Percentiles rank a stretch among this genome's conserved stretches.
Evolutionary conservation across 2,113 vertebrate genomes (phyloP).

Genomic region (Cervus canadensis): DNA sequence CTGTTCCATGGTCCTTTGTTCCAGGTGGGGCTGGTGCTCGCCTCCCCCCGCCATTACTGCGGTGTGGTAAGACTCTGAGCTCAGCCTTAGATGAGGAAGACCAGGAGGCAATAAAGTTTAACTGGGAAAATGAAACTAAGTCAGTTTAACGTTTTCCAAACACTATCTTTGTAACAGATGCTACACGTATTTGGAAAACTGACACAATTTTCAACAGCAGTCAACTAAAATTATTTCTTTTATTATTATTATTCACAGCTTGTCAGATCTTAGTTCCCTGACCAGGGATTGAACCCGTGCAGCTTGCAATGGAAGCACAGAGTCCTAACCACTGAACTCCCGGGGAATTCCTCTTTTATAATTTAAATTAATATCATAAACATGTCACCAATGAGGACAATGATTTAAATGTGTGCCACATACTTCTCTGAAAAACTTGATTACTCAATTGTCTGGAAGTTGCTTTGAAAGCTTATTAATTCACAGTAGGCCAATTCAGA

Average conservation of each 20-base stretch:
- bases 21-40: too few relatives aligned
- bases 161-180: neutral
- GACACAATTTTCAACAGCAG: neutral
- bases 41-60: neutral
- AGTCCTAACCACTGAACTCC: neutral
- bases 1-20: rapidly evolving
- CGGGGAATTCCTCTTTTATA: neutral
- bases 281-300: neutral
- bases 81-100: neutral
- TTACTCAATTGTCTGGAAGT: neutral
- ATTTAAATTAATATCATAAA: neutral
- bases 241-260: neutral
- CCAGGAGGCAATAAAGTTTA: neutral
- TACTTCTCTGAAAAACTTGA: neutral
- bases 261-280: neutral
- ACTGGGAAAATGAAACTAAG: neutral
- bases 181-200: neutral
- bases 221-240: neutral
- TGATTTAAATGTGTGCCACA: neutral
- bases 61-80: neutral
- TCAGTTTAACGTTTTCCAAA: neutral
- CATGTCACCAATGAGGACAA: neutral
- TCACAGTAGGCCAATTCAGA: neutral
- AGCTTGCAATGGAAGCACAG: neutral
- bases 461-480: neutral